Evolutionary conservation across 30 jellyfish, hydroid and myxozoan genomes (phyloP), one percentile per base, ranked within the genome.

Genomic region (Phacellophora camtschatica): DNA sequence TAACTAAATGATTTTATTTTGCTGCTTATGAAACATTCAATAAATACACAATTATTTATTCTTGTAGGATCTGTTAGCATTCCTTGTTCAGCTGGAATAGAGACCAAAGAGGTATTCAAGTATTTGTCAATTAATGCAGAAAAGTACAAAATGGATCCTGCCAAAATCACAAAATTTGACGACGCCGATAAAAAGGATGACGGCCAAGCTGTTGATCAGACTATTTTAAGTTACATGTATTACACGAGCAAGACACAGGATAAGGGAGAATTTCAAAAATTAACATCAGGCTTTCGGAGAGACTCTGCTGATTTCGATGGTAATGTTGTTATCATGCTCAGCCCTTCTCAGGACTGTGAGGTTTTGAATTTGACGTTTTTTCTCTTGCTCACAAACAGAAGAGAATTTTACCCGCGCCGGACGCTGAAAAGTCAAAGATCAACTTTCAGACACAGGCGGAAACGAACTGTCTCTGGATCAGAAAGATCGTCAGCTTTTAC

Each of bases 221-320:
- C 95, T 35, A 59, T 92, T 2, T 81, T 92, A 0, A 74, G 88
- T 45, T 92, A 73, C 67, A 86, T 59, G 86, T 92, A 85, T 78
- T 77, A 63, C 81, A 74, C 98, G 19, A 84, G 86, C 71, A 61
- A 30, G 61, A 24, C 85, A 7, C 82, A 71, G 33, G 83, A 53
- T 33, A 81, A 79, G 50, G 82, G 77, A 41, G 97, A 95, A 25
- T 77, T 85, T 25, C 96, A 85, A 58, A 84, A 59, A 72, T n/a
- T 84, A 74, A 31, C 84, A 12, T 72, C 88, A 1, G 76, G 84
- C 9, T 71, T 76, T 25, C 54, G 97, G 10, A 77, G 98, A 31
- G 98, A 92, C 50, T 49, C 87, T 22, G 89, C 96, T 13, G 98
- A 92, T 58, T 92, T 74, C 35, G 98, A 92, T 53, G 97, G 98